Base-by-base conservation (phyloP, 2,113 vertebrate genomes). In the Bostrychus sinensis region DNA sequence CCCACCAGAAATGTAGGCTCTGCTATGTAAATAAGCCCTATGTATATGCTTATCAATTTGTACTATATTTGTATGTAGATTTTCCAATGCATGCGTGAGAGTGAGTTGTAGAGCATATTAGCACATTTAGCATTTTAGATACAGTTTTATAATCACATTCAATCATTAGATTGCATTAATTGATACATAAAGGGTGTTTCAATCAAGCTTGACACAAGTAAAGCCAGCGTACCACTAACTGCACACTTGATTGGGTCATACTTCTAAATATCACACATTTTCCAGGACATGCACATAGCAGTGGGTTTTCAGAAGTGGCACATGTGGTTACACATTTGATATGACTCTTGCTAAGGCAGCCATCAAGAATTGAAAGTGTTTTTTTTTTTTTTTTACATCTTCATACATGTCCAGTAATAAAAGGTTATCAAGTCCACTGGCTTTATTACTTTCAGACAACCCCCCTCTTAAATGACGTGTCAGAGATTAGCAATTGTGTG, bases 401-500 rank as follows among this genome's bases (percentile, higher is more conserved):
- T 7, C 7, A 6, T 9, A 0, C 41, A 1, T 10, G 38, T 17
- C 53, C 28, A 20, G 32, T 12, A 12, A 22, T n/a, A 10, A 48
- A 14, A 48, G 61, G 50, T 54, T 22, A 0, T 20, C 19, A 65
- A 69, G 16, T 25, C 19, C 53, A 45, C 12, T 53, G 10, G 42
- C 23, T 20, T 62, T 25, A 38, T 5, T 34, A 9, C 34, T 36
- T 59, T 72, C 22, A 25, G 17, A 20, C 9, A 39, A 2, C 6
- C 11, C n/a, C 57, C 12, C 41, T 5, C 41, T 26, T 36, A 1
- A 73, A 28, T 10, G 7, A 74, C 25, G 37, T 55, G n/a, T 34
- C 62, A 69, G 17, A 4, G 28, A 78, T 70, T 66, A 78, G 48
- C 71, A 72, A 66, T 64, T 36, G 57, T 1, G 17, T 6, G 16